Base-by-base conservation (phyloP, 2,113 vertebrate species). In the Dicentrarchus labrax region DNA sequence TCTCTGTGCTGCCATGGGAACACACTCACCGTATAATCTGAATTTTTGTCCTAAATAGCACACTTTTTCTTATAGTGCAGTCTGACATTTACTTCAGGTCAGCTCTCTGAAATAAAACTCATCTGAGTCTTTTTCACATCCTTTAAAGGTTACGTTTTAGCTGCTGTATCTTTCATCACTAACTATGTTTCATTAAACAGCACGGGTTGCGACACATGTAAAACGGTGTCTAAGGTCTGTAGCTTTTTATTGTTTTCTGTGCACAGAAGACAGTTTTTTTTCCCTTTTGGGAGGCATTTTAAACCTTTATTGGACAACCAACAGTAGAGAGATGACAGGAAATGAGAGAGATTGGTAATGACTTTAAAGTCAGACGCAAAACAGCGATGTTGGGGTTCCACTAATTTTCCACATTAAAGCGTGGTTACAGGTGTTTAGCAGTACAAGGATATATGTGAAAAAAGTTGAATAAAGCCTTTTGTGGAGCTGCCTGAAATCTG, bases 1-100 rank as follows among this genome's bases (percentile, higher is more conserved):
- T 73, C 36, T 78, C 38, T 66, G 39, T 53, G 87, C 85, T 91
- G 84, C 79, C 88, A 88, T 88, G 83, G 88, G 56, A 92, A 90
- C 89, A 64, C 74, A 62, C 56, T 53, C 61, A 77, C 39, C 61
- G 80, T 61, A 38, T 67, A 75, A 70, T 81, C 84, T 81, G 74
- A 72, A 54, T 45, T 69, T 48, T 65, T 76, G 77, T 38, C 62
- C 67, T 61, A 41, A 89, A 67, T 22, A 75, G 7, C 19, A 21
- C 36, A 47, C 36, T 67, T 48, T 50, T 56, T 78, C 21, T 22
- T n/a, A 45, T 12, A 38, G 45, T 48, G 51, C 30, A 50, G 41
- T 19, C 13, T 48, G 50, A 41, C 43, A 67, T 73, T 73, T 50
- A 51, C 7, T 62, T 39, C 36, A 16, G 43, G n/a, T 38, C 24